These are phyloP conservation scores for Panthera tigris DNA, from an alignment of 2,113 vertebrate species.

Conservation along the genomic window DNA sequence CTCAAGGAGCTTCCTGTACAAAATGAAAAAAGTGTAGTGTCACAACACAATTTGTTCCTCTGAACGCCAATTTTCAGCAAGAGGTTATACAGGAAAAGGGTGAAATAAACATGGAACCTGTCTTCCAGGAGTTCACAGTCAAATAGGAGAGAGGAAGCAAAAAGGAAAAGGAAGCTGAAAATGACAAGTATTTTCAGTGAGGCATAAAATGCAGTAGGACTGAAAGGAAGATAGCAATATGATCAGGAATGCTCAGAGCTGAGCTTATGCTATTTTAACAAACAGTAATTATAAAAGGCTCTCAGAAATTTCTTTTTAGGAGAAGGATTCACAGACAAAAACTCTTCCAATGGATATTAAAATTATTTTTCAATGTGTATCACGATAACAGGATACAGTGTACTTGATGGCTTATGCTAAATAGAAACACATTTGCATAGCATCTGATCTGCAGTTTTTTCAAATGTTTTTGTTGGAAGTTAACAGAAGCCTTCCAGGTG, in stretches of 20 bases:
- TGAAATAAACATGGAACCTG: not conserved
- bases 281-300: not conserved
- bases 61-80: not conserved
- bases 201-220: not conserved
- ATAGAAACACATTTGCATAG: constrained; percentile 56
- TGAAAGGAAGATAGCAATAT: not conserved
- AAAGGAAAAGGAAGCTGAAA: not conserved
- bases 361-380: constrained; percentile 44
- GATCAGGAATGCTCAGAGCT: not conserved
- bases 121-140: not conserved
- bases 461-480: constrained; percentile 47
- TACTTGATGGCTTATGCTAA: not conserved
- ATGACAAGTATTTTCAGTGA: not conserved
- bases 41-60: not conserved
- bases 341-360: constrained; percentile 34
- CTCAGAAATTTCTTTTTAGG: not conserved
- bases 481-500: constrained; percentile 64
- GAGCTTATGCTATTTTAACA: constrained; percentile 6
- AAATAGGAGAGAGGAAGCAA: not conserved
- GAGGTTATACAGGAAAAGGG: not conserved
- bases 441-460: constrained; percentile 49
- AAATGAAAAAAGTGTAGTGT: not conserved
- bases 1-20: not conserved
- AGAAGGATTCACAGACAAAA: not conserved
- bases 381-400: constrained; percentile 52